These are phyloP conservation scores for Ochropleura plecta DNA, from an alignment of 2,888 invertebrate species.

Conservation along the genomic window DNA sequence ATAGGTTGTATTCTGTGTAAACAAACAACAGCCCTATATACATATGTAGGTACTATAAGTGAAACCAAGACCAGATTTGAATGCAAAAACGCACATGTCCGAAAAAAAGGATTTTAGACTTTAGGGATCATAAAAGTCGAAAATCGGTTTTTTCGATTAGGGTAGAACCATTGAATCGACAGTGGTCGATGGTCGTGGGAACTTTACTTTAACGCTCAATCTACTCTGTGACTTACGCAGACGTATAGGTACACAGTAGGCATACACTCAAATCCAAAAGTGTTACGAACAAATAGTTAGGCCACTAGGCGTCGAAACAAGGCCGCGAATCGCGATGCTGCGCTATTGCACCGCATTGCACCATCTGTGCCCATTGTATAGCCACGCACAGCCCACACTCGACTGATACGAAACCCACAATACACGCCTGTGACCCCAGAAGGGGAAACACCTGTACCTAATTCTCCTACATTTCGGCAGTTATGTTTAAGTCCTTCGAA, in stretches of 20 bases:
- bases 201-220: neutral
- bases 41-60: too few species aligned
- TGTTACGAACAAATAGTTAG: constrained; percentile 27
- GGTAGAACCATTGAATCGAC: too few species aligned
- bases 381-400: constrained; percentile 9
- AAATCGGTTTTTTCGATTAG: too few species aligned
- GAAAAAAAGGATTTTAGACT: too few species aligned
- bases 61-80: too few species aligned
- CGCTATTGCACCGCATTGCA: constrained; percentile 58
- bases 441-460: neutral
- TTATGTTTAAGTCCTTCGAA: neutral
- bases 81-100: too few species aligned
- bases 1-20: too few species aligned
- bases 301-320: constrained; percentile 35
- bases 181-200: too few species aligned
- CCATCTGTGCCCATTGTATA: constrained; percentile 37
- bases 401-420: neutral
- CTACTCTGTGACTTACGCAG: neutral
- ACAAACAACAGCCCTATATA: too few species aligned
- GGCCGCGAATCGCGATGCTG: constrained; percentile 51
- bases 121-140: too few species aligned
- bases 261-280: constrained; percentile 18
- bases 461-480: neutral
- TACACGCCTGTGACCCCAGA: neutral
- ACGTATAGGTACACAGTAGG: neutral